Evolutionary conservation across 2,113 vertebrate genomes (phyloP).

Genomic region (Dascyllus trimaculatus): DNA sequence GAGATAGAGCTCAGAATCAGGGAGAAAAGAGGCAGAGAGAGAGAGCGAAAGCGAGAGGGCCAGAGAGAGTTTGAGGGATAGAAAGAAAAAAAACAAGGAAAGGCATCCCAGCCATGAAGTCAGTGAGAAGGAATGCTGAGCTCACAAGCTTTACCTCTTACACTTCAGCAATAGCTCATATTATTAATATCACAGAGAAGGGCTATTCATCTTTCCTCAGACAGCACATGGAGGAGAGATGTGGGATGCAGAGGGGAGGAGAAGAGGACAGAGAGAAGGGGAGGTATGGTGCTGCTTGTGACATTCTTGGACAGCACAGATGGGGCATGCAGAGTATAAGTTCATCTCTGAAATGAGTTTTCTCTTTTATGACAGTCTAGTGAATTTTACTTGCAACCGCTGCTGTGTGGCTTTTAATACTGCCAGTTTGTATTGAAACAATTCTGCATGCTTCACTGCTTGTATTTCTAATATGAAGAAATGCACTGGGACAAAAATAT

Average conservation of each 20-base stretch:
- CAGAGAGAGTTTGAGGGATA: slow-evolving; percentile 57
- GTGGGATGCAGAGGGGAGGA: slow-evolving; percentile 53
- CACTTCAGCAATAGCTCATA: slow-evolving; percentile 79
- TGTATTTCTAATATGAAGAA: slow-evolving; percentile 64
- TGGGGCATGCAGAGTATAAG: slow-evolving; percentile 61
- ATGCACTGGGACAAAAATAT: slow-evolving; percentile 48
- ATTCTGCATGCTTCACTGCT: slow-evolving; percentile 49
- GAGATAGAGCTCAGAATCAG: slow-evolving; percentile 45
- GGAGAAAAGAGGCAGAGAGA: slow-evolving; percentile 39
- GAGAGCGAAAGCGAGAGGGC: slow-evolving; percentile 25
- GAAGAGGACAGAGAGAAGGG: slow-evolving; percentile 48
- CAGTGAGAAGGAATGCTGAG: slow-evolving; percentile 84
- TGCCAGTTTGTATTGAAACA: slow-evolving; percentile 54
- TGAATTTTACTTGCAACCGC: slow-evolving; percentile 66
- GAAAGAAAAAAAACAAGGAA: slow-evolving; percentile 53
- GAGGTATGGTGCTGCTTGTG: slow-evolving; percentile 50
- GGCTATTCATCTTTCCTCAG: slow-evolving; percentile 79
- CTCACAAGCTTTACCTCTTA: slow-evolving; percentile 79
- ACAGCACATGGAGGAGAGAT: slow-evolving; percentile 68
- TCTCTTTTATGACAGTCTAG: slow-evolving; percentile 60
- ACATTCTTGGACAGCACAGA: slow-evolving; percentile 71
- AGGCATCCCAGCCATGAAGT: slow-evolving; percentile 77
- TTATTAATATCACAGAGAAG: slow-evolving; percentile 82
- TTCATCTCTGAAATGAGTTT: slow-evolving; percentile 70
- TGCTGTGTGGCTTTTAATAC: slow-evolving; percentile 58